Percentiles rank a stretch among this genome's conserved stretches.
Evolutionary conservation across 2,888 invertebrate species (phyloP).

Genomic region (Anagyrus pseudococci): DNA sequence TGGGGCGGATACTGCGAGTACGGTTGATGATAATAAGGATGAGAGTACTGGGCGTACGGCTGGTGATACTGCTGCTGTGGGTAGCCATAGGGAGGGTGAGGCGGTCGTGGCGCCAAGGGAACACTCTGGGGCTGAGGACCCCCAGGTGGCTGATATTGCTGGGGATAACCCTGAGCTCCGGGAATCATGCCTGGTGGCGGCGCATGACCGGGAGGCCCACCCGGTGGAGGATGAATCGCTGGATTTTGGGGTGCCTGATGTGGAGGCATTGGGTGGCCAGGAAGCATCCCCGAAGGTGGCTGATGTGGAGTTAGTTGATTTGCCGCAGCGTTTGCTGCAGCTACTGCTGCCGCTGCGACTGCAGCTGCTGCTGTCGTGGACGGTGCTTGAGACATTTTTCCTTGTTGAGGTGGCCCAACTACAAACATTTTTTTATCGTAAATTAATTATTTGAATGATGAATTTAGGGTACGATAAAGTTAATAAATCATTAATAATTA

Average conservation of each 20-base stretch:
- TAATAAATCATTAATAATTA: conserved; percentile 7
- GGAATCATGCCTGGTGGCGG: conserved; percentile 54
- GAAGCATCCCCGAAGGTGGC: conserved; percentile 54
- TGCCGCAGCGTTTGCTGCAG: conserved; percentile 50
- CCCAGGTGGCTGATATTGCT: conserved; percentile 60
- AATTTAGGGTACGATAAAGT: not conserved
- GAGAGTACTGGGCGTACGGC: conserved; percentile 63
- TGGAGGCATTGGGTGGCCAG: conserved; percentile 56
- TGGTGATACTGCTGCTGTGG: conserved; percentile 64
- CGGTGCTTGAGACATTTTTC: conserved; percentile 45
- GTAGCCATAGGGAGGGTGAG: conserved; percentile 64
- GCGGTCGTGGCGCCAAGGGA: conserved; percentile 65
- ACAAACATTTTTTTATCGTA: not conserved
- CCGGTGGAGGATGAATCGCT: conserved; percentile 53
- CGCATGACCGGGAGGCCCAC: conserved; percentile 49
- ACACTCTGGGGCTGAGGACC: conserved; percentile 63
- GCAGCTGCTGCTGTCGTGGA: conserved; percentile 43
- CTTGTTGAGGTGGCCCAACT: conserved; percentile 43
- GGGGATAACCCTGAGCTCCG: conserved; percentile 58
- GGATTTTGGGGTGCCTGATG: conserved; percentile 49
- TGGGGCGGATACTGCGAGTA: conserved; percentile 67
- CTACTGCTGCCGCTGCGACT: conserved; percentile 44
- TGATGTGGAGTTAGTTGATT: conserved; percentile 57
- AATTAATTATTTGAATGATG: not conserved
- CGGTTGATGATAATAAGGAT: conserved; percentile 65